Percentiles rank a stretch among this genome's conserved stretches.
These are phyloP conservation scores for Troilus luridus DNA, from an alignment of 2,888 invertebrate genomes.

Conservation along the genomic window DNA sequence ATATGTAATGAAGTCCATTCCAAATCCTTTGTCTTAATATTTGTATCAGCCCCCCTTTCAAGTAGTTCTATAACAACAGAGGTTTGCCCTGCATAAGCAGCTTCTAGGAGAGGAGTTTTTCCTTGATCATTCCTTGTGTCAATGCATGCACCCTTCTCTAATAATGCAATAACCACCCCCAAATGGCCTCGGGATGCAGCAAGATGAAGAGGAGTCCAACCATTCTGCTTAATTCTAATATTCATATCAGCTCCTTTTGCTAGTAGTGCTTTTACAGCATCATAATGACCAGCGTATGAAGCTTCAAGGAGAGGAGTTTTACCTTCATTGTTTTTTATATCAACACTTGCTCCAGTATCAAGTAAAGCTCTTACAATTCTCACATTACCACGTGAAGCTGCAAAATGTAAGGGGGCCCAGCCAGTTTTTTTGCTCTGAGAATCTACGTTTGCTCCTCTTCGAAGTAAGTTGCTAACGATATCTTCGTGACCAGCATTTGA, in stretches of 20 bases:
- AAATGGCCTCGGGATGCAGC: constrained; percentile 28
- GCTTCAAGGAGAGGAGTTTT: constrained; percentile 83
- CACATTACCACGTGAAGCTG: constrained; percentile 95
- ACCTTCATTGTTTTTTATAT: constrained; percentile 94
- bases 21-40: constrained; percentile 11
- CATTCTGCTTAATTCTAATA: neutral
- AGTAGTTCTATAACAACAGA: neutral
- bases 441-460: neutral
- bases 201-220: constrained; percentile 21
- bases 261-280: neutral
- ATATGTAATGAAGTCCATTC: constrained; percentile 39
- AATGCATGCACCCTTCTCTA: neutral
- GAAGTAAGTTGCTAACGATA: neutral
- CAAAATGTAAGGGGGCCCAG: constrained; percentile 92
- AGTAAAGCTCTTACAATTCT: constrained; percentile 87
- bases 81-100: neutral
- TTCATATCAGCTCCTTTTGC: neutral
- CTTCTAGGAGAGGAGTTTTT: constrained; percentile 24
- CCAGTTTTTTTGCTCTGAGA: constrained; percentile 75
- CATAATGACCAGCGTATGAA: neutral
- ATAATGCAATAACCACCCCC: neutral
- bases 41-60: neutral
- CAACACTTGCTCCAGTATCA: constrained; percentile 84
- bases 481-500: neutral
- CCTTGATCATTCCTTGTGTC: neutral